These are phyloP conservation scores for Heliconius erato DNA, from an alignment of 2,888 invertebrate genomes.

Conservation along the genomic window DNA sequence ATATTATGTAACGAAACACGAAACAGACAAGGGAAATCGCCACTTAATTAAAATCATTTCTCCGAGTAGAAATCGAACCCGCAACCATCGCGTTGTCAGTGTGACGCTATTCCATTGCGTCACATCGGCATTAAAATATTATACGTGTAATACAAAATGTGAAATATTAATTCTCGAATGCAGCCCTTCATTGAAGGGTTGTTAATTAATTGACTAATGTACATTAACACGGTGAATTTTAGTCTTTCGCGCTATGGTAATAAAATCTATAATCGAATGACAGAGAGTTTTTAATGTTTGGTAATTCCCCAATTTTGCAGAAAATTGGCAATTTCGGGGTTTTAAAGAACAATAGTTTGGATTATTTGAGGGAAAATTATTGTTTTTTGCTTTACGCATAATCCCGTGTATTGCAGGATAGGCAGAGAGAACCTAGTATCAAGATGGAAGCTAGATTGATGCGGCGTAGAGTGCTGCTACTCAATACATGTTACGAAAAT, in stretches of 20 bases:
- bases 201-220: constrained; percentile 56
- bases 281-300: constrained; percentile 30
- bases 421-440: background rate
- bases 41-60: background rate
- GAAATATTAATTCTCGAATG: constrained; percentile 48
- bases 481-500: no score
- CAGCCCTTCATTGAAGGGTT: constrained; percentile 54
- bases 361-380: background rate
- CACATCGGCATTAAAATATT: no score
- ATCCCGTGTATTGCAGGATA: background rate
- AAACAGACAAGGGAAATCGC: background rate
- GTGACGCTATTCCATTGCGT: no score
- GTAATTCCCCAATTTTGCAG: constrained; percentile 46
- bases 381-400: background rate
- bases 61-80: background rate
- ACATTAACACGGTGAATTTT: constrained; percentile 6
- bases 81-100: background rate
- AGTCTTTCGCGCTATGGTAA: background rate
- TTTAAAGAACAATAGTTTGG: constrained; percentile 22
- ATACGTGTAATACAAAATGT: constrained; percentile 32
- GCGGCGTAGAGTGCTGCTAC: no score
- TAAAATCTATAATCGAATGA: constrained; percentile 29
- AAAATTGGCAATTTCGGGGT: constrained; percentile 23
- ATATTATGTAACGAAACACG: background rate
- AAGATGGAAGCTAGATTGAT: no score